Evolutionary conservation across 2,797 vertebrate genomes (phyloP).

Genomic region (Macroramphosus scolopax): DNA sequence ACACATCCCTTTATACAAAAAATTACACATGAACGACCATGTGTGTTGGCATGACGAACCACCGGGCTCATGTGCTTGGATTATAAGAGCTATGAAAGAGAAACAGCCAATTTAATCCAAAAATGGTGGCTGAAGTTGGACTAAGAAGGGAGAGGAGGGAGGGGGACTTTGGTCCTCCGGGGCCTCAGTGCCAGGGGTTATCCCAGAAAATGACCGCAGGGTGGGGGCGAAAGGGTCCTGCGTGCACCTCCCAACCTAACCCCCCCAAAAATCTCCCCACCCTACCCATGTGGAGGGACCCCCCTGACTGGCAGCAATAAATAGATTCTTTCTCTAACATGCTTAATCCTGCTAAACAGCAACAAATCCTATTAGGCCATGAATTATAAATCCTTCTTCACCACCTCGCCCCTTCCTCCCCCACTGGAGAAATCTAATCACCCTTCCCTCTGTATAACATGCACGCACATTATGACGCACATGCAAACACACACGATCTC

Average conservation of each 20-base stretch:
- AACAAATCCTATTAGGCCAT: constrained; percentile 87
- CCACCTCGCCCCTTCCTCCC: constrained; percentile 65
- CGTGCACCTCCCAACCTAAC: too few species aligned
- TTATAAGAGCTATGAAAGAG: constrained; percentile 69
- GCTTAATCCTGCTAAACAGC: constrained; percentile 87
- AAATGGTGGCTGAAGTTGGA: constrained; percentile 43
- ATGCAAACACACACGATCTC: constrained; percentile 20
- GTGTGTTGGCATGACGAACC: constrained; percentile 59
- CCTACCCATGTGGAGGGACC: constrained; percentile 44
- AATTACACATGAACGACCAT: constrained; percentile 36
- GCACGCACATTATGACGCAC: constrained; percentile 15
- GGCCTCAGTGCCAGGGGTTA: constrained; percentile 58
- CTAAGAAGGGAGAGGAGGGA: constrained; percentile 31
- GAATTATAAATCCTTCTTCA: constrained; percentile 82
- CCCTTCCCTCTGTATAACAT: constrained; percentile 39
- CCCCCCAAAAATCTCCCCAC: constrained; percentile 18
- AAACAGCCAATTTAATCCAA: constrained; percentile 70
- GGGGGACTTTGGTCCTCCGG: constrained; percentile 9
- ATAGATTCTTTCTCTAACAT: constrained; percentile 84
- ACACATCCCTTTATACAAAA: constrained; percentile 16
- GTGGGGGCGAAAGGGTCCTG: constrained; percentile 54
- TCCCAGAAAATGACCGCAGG: constrained; percentile 63
- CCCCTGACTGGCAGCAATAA: constrained; percentile 79
- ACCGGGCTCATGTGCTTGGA: constrained; percentile 68
- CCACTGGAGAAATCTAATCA: constrained; percentile 68